Percentiles rank a stretch among this genome's conserved stretches.
Conservation (phyloP, 1,140 invertebrate genomes). For the Trichomalopsis sarcophagae region DNA sequence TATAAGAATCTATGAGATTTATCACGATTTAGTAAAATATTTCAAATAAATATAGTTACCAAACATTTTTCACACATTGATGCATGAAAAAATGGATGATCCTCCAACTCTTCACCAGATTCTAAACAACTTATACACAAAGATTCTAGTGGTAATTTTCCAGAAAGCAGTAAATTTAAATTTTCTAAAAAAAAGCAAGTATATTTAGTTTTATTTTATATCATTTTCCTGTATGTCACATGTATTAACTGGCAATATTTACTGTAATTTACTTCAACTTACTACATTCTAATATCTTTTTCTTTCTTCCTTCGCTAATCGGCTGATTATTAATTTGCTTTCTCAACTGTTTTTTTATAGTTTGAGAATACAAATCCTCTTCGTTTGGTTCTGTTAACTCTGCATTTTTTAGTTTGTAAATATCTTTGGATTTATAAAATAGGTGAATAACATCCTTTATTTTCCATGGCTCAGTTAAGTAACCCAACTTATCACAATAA, state of each 20-base stretch:
- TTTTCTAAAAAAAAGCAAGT: slow-evolving; percentile 31
- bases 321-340: slow-evolving; percentile 45
- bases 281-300: slow-evolving; percentile 27
- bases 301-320: slow-evolving; percentile 32
- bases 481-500: slow-evolving; percentile 60
- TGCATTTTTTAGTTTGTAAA: slow-evolving; percentile 28
- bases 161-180: slow-evolving; percentile 27
- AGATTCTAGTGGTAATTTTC: slow-evolving; percentile 44
- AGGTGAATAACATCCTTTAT: slow-evolving; percentile 56
- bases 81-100: slow-evolving; percentile 66
- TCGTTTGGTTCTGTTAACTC: neutral
- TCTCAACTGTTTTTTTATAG: slow-evolving; percentile 46
- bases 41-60: slow-evolving; percentile 57
- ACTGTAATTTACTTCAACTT: neutral
- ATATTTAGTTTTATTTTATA: slow-evolving; percentile 4
- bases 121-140: slow-evolving; percentile 66
- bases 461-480: slow-evolving; percentile 61
- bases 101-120: slow-evolving; percentile 41
- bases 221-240: neutral
- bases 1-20: slow-evolving; percentile 5
- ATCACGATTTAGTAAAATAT: slow-evolving; percentile 4
- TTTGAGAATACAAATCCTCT: slow-evolving; percentile 43
- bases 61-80: slow-evolving; percentile 63
- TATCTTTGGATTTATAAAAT: slow-evolving; percentile 39
- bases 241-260: neutral